Base-by-base conservation (phyloP, 2,888 invertebrate genomes). In the Cantharis flavilabris region DNA sequence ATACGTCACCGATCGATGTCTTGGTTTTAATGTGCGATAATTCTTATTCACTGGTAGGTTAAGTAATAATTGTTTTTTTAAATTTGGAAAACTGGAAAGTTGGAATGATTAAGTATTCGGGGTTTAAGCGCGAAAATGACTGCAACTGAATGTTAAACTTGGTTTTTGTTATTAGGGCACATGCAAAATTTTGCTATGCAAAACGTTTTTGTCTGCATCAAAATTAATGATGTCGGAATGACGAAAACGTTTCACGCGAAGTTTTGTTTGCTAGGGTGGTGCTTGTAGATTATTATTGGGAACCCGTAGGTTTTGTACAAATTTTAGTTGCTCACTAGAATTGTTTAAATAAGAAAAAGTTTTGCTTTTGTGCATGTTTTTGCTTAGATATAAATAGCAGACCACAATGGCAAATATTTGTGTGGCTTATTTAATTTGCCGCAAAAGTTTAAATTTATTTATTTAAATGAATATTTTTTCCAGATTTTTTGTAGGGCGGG, bases 1-100 rank as follows among this genome's bases (percentile, higher is more conserved):
- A 99, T 89, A 99, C 99, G 5, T 98, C 98, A 80, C 99, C 99
- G 3, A 98, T 99, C 82, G 99, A 99, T 89, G 98, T 97, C 75
- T 92, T 99, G 83, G 95, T 99, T 82, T 92, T 99, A 73, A 97
- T 98, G 93, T 97, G 97, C 89, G 99, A 99, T 90, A 97, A 97
- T 87, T 95, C 96, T 86, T 99, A 99, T 89, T 98, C 98, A 69
- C 90, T 99, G 97, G 98, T 98, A 91, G 91, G 94, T 92, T 81
- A 73, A 76, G 33, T 77, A 72, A 65, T 18, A 28, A 64, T 72
- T 72, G 64, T 65, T 65, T 30, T 20, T 72, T 28, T 63, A 16
- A 20, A 65, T 14, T 28, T 72, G 23, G 16, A 65, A 18, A 28
- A 30, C 28, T 64, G 72, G 16, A 64, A 64, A 64, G 65, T 67